Conservation (phyloP, 2,888 invertebrate genomes). For the Cheilosia variabilis region DNA sequence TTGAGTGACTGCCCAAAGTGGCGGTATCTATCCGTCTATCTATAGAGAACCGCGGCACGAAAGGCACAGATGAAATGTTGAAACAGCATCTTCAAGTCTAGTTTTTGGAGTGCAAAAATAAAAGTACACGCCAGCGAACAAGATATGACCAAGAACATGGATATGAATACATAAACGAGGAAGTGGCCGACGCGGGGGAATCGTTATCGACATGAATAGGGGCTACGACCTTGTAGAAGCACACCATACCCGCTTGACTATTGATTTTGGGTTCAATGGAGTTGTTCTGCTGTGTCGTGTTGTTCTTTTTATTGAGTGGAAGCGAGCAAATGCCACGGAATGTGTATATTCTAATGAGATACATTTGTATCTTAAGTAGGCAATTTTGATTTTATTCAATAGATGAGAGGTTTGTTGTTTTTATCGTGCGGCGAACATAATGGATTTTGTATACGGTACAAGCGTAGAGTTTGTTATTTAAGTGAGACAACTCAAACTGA, state of each 20-base stretch:
- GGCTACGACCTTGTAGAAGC: conserved; percentile 67
- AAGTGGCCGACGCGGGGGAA: conserved; percentile 13
- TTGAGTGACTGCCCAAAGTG: conserved; percentile 70
- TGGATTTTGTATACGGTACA: conserved; percentile 25
- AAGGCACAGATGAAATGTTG: conserved; percentile 58
- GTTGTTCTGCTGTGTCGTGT: conserved; percentile 10
- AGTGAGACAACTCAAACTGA: background rate
- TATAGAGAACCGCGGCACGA: conserved; percentile 34
- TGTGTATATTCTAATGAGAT: conserved; percentile 57
- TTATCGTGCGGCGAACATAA: conserved; percentile 42
- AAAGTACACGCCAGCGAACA: conserved; percentile 24
- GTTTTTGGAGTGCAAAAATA: conserved; percentile 63
- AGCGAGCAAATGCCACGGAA: conserved; percentile 18
- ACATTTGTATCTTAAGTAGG: conserved; percentile 57
- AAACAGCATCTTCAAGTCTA: conserved; percentile 57
- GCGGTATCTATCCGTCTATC: conserved; percentile 59
- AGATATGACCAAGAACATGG: conserved; percentile 3
- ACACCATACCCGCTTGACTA: conserved; percentile 44
- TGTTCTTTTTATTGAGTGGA: background rate
- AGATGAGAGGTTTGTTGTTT: conserved; percentile 28
- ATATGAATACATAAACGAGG: conserved; percentile 29
- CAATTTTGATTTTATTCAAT: conserved; percentile 44
- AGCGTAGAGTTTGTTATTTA: background rate
- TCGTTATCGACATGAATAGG: conserved; percentile 46
- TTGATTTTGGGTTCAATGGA: conserved; percentile 48